Percentiles rank a stretch among this genome's conserved stretches.
Conservation (phyloP, 2,888 invertebrate genomes). For the Alviniconcha strummeri region DNA sequence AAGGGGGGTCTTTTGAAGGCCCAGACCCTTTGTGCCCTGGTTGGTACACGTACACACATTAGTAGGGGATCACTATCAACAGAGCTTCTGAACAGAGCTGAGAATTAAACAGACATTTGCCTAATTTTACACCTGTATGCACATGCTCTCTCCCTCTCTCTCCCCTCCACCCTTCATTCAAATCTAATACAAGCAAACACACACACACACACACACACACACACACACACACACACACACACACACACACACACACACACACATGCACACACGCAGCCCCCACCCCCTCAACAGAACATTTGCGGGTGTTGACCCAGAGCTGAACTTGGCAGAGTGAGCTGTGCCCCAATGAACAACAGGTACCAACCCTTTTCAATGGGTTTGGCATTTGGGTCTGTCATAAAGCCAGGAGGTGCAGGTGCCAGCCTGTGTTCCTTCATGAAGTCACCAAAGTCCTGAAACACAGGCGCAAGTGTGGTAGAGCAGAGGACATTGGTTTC, state of each 20-base stretch:
- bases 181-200: not conserved
- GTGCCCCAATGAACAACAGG: not conserved
- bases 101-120: no score
- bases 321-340: not conserved
- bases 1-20: no score
- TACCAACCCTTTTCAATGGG: slow-evolving; percentile 62
- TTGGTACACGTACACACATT: no score
- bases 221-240: not conserved
- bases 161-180: no score
- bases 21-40: no score
- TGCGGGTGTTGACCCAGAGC: not conserved
- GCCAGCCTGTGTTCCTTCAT: slow-evolving; percentile 89
- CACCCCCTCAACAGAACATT: not conserved
- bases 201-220: not conserved
- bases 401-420: slow-evolving; percentile 76
- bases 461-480: slow-evolving; percentile 1
- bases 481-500: no score
- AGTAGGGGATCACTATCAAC: no score
- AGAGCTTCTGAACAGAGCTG: no score
- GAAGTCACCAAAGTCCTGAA: slow-evolving; percentile 87
- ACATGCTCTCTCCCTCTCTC: no score
- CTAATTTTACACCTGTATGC: no score
- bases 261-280: no score
- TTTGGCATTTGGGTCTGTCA: slow-evolving; percentile 41
- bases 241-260: not conserved